phyloP scores from a whole-genome alignment of 2,888 invertebrate genomes.

The Drosophila ustulata region DNA sequence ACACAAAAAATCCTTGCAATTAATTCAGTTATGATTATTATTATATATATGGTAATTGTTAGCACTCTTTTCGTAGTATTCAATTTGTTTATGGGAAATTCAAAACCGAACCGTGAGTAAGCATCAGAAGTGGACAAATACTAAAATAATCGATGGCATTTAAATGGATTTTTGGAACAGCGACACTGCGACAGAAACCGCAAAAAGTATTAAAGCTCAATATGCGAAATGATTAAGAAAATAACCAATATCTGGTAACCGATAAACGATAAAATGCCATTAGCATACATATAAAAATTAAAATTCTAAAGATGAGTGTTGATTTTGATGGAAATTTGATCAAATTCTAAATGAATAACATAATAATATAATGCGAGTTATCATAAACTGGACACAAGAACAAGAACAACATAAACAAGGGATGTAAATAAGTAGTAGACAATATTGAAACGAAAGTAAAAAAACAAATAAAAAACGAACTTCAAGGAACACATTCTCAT shows the following conservation, averaged over 20 bases:
- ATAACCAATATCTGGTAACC: conserved; percentile 17
- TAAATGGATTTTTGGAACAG: conserved; percentile 49
- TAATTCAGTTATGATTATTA: conserved; percentile 14
- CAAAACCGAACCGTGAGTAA: conserved; percentile 48
- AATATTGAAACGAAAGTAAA: conserved; percentile 58
- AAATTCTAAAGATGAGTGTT: conserved; percentile 29
- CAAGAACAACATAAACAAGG: conserved; percentile 66
- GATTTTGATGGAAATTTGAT: conserved; percentile 32
- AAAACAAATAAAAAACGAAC: conserved; percentile 19
- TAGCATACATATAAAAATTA: conserved; percentile 43
- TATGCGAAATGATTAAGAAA: conserved; percentile 19
- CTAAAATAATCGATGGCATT: conserved; percentile 63
- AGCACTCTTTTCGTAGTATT: conserved; percentile 27
- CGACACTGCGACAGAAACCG: conserved; percentile 39
- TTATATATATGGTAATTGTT: conserved; percentile 20
- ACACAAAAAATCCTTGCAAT: conserved; percentile 30
- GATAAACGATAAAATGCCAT: conserved; percentile 42
- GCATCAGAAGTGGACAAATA: conserved; percentile 38
- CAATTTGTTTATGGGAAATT: conserved; percentile 35
- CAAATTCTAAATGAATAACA: conserved; percentile 36
- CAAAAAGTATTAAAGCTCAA: conserved; percentile 71
- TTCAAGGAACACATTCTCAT: conserved; percentile 20
- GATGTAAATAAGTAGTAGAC: conserved; percentile 77
- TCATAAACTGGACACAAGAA: conserved; percentile 64
- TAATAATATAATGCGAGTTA: conserved; percentile 5